Conservation (phyloP, 2,888 invertebrate genomes). For the Neocrepidodera transversa region DNA sequence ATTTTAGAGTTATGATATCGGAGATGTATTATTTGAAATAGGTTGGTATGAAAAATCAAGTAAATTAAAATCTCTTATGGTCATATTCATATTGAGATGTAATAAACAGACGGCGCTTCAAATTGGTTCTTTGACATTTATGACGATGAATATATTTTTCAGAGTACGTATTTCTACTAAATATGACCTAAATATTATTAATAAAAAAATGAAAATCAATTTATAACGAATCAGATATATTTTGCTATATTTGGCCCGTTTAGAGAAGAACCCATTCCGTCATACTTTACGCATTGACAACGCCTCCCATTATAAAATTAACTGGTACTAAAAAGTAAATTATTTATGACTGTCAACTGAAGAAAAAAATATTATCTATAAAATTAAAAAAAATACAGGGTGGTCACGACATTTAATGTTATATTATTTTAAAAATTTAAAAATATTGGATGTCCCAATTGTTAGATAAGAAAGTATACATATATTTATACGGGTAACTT, state of each 20-base stretch:
- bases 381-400: no score
- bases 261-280: no score
- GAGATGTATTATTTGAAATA: neutral
- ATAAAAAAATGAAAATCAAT: neutral
- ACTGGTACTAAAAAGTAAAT: neutral
- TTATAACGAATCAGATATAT: neutral
- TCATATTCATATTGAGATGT: conserved; percentile 9
- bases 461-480: no score
- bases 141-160: conserved; percentile 17
- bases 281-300: no score
- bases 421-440: no score
- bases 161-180: neutral
- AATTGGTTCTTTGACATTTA: conserved; percentile 7
- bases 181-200: neutral
- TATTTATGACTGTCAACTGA: neutral
- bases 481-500: no score
- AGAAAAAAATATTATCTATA: no score
- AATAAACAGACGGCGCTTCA: conserved; percentile 8
- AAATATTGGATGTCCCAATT: no score
- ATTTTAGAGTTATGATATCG: neutral
- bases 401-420: no score
- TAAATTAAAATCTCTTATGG: conserved; percentile 1
- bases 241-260: no score
- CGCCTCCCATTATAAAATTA: no score
- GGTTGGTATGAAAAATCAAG: conserved; percentile 10